phyloP scores from a whole-genome alignment of 1,140 invertebrate genomes.

The Achroia grisella region DNA sequence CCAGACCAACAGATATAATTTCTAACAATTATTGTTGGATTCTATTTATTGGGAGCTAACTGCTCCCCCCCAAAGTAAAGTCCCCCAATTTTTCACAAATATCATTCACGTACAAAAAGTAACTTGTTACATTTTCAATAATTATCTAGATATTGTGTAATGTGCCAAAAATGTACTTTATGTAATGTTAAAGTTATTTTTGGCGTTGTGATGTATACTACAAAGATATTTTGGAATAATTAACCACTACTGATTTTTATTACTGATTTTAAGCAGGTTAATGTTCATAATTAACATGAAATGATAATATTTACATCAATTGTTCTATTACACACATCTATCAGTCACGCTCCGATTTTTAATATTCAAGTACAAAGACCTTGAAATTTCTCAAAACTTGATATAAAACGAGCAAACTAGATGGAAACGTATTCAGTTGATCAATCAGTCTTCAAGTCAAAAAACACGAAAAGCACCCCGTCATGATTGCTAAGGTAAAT shows the following conservation, averaged over 20 bases:
- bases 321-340: background rate
- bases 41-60: too few relatives aligned
- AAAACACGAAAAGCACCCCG: background rate
- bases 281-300: constrained; percentile 1
- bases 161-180: too few relatives aligned
- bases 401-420: background rate
- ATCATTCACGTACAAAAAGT: too few relatives aligned
- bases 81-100: too few relatives aligned
- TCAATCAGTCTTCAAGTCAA: constrained; percentile 1
- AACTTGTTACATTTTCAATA: too few relatives aligned
- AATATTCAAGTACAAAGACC: constrained; percentile 1
- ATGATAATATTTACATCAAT: background rate
- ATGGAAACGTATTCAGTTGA: background rate
- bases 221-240: background rate
- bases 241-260: background rate
- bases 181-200: too few relatives aligned
- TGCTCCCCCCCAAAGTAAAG: too few relatives aligned
- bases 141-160: too few relatives aligned
- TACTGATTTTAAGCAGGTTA: background rate
- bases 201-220: too few relatives aligned
- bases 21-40: too few relatives aligned
- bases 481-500: constrained; percentile 6
- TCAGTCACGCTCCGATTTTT: constrained; percentile 4
- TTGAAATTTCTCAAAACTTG: constrained; percentile 1
- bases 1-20: too few relatives aligned